Conservation (phyloP, 2,888 invertebrate genomes). For the Eubasilissa splendida region DNA sequence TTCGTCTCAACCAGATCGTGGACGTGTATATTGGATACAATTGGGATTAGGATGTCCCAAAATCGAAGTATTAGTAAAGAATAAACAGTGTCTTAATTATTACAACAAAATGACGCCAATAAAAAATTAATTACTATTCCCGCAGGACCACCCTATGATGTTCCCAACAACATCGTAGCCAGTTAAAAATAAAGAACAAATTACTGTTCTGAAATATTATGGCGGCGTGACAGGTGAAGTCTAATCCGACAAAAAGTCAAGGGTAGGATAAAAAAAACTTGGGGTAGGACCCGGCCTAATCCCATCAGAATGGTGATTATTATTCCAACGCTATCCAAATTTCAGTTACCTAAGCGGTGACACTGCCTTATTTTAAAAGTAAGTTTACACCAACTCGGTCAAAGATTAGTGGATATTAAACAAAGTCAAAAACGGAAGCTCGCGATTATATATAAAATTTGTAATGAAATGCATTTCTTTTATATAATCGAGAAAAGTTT, state of each 20-base stretch:
- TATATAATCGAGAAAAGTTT: too few species aligned
- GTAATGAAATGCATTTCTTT: too few species aligned
- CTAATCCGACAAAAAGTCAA: constrained; percentile 40
- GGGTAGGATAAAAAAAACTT: constrained; percentile 22
- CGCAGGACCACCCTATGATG: too few species aligned
- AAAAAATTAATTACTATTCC: too few species aligned
- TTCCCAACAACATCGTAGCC: not conserved
- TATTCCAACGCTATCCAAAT: not conserved
- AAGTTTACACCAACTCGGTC: too few species aligned
- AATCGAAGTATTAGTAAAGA: not conserved
- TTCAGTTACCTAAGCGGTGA: not conserved
- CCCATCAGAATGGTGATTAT: constrained; percentile 17
- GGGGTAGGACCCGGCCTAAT: constrained; percentile 23
- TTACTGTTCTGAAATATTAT: constrained; percentile 49
- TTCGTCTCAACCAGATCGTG: too few species aligned
- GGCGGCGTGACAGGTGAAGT: constrained; percentile 47
- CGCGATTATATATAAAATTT: too few species aligned
- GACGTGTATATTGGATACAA: too few species aligned
- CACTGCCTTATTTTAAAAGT: too few species aligned
- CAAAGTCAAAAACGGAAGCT: too few species aligned
- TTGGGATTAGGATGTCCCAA: not conserved
- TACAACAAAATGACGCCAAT: too few species aligned
- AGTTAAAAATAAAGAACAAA: constrained; percentile 44
- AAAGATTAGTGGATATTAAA: too few species aligned
- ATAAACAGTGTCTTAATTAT: not conserved